Evolutionary conservation across 2,113 vertebrate genomes (phyloP), one percentile per base, ranked within the genome.

Genomic region (Callorhinus ursinus): DNA sequence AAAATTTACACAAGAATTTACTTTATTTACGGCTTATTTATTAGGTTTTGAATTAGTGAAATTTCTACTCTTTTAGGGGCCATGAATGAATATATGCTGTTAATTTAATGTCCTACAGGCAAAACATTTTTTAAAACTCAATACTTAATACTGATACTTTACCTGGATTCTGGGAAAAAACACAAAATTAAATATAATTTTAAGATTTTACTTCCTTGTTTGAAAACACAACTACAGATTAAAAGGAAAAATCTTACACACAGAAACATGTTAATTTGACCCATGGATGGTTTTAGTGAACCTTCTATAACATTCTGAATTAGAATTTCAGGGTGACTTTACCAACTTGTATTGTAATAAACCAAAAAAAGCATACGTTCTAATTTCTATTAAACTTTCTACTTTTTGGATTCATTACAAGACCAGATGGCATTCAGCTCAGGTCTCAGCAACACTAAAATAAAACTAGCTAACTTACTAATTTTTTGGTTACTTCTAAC

Each of bases 291-390:
- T 84, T 97, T 85, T 81, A 33, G 98, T 97, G 93, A 97, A 96
- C 28, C 81, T 97, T 97, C 97, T 69, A 33, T 81, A 98, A 98
- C 88, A 98, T 82, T 95, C 76, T 93, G 53, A 95, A 97, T 93
- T 71, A 95, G 93, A 72, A 79, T 16, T 82, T 71, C 51, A 90
- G 63, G 92, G 94, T 93, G 90, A 96, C 93, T 97, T 97, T 79
- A 97, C 49, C 84, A 71, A 97, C n/a, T 72, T 85, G 92, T 18
- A 94, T 28, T 88, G 81, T 74, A 95, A 72, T 55, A 90, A 93
- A 97, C 39, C 83, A 95, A 92, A 97, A 96, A 96, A 92, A 95
- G 94, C 63, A 67, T 16, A 72, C 96, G 98, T 96, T 90, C 63
- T 51, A 74, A 91, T 82, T 95, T 86, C 76, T 91, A 95, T 67